phyloP scores from a whole-genome alignment of 2,888 invertebrate genomes.

The Seira ritae region DNA sequence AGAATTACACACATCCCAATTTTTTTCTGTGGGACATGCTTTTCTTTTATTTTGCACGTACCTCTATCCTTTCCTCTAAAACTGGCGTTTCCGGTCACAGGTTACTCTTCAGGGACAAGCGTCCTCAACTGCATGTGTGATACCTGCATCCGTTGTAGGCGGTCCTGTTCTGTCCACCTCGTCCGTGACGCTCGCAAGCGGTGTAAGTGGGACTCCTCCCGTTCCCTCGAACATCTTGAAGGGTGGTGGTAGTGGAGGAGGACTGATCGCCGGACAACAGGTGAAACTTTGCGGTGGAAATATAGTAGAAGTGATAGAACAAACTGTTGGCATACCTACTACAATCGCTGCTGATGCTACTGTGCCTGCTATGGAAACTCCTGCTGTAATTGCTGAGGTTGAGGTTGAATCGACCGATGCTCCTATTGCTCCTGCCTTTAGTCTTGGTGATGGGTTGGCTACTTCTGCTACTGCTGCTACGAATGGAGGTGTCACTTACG shows the following conservation, averaged over 20 bases:
- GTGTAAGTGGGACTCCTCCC: conserved; percentile 41
- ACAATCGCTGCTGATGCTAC: conserved; percentile 24
- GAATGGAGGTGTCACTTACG: conserved; percentile 52
- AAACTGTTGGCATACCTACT: conserved; percentile 39
- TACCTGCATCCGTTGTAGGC: conserved; percentile 37
- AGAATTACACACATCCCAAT: not conserved
- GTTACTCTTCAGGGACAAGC: conserved; percentile 61
- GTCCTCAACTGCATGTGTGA: conserved; percentile 42
- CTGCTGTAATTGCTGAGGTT: conserved; percentile 34
- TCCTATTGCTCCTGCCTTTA: conserved; percentile 42
- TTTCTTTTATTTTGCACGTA: not conserved
- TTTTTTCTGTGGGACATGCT: not conserved
- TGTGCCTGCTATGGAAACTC: conserved; percentile 32
- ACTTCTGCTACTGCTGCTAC: conserved; percentile 49
- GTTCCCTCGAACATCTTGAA: conserved; percentile 33
- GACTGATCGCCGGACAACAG: conserved; percentile 43
- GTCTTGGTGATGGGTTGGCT: conserved; percentile 48
- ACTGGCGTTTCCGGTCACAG: conserved; percentile 13
- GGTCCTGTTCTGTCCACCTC: conserved; percentile 45
- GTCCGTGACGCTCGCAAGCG: conserved; percentile 48
- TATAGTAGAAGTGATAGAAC: conserved; percentile 55
- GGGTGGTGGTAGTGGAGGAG: conserved; percentile 22
- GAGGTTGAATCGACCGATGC: conserved; percentile 32
- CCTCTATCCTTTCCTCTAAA: not conserved
- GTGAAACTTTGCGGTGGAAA: conserved; percentile 62